phyloP scores from a whole-genome alignment of 2,113 vertebrate genomes.

The Pelodiscus sinensis region DNA sequence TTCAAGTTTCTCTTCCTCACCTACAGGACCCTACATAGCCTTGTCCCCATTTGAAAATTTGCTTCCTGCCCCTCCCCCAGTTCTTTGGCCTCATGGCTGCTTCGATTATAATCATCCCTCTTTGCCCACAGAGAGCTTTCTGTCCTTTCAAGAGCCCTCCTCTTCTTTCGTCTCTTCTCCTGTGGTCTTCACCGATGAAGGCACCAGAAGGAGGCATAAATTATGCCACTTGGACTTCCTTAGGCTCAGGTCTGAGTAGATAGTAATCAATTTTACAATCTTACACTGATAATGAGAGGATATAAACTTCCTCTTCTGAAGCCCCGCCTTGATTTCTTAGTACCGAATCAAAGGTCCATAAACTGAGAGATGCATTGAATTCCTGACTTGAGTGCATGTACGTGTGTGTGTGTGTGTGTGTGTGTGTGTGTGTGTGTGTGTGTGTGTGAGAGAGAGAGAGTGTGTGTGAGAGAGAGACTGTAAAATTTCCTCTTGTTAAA shows the following conservation, averaged over 20 bases:
- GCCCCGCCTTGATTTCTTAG: slow-evolving; percentile 31
- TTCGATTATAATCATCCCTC: not conserved
- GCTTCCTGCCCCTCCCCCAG: not conserved
- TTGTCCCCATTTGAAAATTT: not conserved
- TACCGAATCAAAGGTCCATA: slow-evolving; percentile 25
- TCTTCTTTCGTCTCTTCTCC: not conserved
- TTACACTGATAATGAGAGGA: not conserved
- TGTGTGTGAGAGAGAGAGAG: not conserved
- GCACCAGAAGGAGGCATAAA: not conserved
- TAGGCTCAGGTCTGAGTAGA: not conserved
- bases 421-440: too few species aligned
- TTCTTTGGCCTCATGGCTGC: not conserved
- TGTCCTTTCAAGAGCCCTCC: rapidly evolving
- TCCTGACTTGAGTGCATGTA: not conserved
- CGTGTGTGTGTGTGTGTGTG: too few species aligned
- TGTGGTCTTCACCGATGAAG: not conserved
- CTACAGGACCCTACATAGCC: not conserved
- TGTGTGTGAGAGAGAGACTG: rapidly evolving
- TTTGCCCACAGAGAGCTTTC: not conserved
- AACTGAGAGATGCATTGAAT: slow-evolving; percentile 20
- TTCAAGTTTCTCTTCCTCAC: not conserved
- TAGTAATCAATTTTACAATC: slow-evolving; percentile 36
- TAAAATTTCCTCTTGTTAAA: slow-evolving; percentile 59
- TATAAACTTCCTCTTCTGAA: slow-evolving; percentile 38
- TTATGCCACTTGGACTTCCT: not conserved